Evolutionary conservation across 2,888 invertebrate species (phyloP).

Genomic region (Stenodema calcarata): DNA sequence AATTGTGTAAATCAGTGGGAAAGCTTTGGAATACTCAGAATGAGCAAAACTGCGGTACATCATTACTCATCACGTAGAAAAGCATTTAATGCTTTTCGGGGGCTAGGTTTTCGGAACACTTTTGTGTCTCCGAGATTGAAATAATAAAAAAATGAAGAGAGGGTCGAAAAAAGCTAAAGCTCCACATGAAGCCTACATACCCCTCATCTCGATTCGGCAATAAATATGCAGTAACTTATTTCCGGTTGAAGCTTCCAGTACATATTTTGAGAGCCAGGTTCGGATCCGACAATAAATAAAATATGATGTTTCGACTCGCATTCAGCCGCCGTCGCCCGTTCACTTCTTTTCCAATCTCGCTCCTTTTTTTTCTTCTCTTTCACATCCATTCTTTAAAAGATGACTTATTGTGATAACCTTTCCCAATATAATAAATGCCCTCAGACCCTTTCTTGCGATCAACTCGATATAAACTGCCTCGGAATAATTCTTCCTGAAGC

Average conservation of each 20-base stretch:
- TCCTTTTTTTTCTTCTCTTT: neutral
- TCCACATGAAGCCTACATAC: neutral
- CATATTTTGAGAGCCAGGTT: neutral
- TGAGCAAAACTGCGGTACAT: too few species aligned
- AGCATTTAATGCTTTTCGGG: too few species aligned
- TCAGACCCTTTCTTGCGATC: neutral
- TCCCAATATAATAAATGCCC: neutral
- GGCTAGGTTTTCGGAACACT: too few species aligned
- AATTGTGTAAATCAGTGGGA: too few species aligned
- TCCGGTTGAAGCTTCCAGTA: conserved; percentile 1
- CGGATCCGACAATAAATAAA: conserved; percentile 10
- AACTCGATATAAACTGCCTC: neutral
- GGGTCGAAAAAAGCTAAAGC: neutral
- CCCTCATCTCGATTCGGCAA: neutral
- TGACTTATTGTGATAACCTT: neutral
- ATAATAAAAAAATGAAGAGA: neutral
- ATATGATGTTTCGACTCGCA: conserved; percentile 1
- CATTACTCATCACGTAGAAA: too few species aligned
- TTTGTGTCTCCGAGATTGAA: neutral
- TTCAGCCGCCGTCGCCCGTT: neutral
- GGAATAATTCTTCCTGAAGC: too few species aligned
- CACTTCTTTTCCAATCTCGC: neutral
- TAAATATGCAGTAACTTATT: conserved; percentile 16
- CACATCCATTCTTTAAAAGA: neutral
- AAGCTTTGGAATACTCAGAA: too few species aligned